Evolutionary conservation across 2,113 vertebrate species (phyloP).

Genomic region (Phalacrocorax aristotelis): DNA sequence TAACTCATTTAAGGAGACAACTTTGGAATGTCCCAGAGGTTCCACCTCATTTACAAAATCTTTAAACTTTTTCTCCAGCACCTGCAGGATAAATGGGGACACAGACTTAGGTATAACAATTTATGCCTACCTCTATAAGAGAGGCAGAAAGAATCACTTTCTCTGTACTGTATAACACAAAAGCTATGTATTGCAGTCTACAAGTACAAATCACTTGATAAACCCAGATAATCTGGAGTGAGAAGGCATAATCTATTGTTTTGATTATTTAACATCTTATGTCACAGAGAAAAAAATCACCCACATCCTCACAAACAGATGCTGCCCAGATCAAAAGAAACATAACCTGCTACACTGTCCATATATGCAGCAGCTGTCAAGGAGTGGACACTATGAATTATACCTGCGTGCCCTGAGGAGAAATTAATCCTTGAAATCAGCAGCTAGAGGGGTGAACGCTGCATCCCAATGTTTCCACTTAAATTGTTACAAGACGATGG

Average conservation of each 20-base stretch:
- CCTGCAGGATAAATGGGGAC: slow-evolving; percentile 58
- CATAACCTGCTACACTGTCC: background rate
- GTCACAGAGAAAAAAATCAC: background rate
- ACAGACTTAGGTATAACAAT: background rate
- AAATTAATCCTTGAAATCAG: background rate
- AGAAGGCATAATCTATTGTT: background rate
- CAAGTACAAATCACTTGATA: background rate
- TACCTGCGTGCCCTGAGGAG: background rate
- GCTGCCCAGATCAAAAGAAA: background rate
- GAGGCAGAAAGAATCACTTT: background rate
- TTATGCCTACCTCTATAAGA: background rate
- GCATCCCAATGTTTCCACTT: background rate
- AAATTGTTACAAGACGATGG: background rate
- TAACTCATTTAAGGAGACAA: slow-evolving; percentile 76
- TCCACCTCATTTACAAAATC: slow-evolving; percentile 80
- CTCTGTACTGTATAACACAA: background rate
- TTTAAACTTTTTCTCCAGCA: slow-evolving; percentile 84
- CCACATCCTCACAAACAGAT: background rate
- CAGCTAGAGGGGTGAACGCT: background rate
- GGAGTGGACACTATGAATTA: background rate
- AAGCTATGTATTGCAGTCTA: background rate
- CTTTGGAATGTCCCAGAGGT: slow-evolving; percentile 77
- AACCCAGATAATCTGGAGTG: background rate
- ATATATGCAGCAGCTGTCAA: background rate
- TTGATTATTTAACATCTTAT: background rate